Evolutionary conservation across 2,888 invertebrate species (phyloP), one percentile per base, ranked within the genome.

Genomic region (Dryococelus australis): DNA sequence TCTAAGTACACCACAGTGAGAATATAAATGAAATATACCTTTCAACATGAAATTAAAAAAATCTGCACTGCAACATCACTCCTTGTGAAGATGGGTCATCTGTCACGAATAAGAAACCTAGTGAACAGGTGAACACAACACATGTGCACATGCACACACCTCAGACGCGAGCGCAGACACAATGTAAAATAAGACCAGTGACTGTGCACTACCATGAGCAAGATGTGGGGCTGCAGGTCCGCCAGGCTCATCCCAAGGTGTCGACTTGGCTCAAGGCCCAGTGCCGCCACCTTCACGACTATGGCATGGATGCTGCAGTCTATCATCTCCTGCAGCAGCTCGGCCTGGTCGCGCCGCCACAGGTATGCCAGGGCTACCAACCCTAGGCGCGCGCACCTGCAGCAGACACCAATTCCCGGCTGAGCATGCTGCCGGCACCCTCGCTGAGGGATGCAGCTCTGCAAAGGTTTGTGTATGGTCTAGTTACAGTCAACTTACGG

Each of bases 291-390:
- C 95, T 99, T 99, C 90, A 99, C 98, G 88, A 99, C 94, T 91
- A 99, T 96, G 87, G 99, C 99, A 91, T 98, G 96, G 89, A 99
- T 95, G 90, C 96, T 96, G 92, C 97, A 97, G 90, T 96, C 95
- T 91, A 99, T 98, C 99, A 99, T 99, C 94, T 99, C 99, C 92
- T 97, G 96, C 88, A 99, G 93, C 89, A 99, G 94, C 92, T 98
- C 97, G 91, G 95, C 95, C 94, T 99, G 99, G 93, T 99, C 97
- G 92, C 98, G 94, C 92, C 97, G 96, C 99, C 99, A 99, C 90
- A 99, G 94, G 93, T 98, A 99, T 78, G 98, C 97, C 90, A 99
- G 93, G 86, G 98, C 96, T 90, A 96, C 95, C 91, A 99, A 94
- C 91, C 96, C 97, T 91, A 99, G 95, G 91, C 99, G 95, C 91